phyloP scores from a whole-genome alignment of 2,888 invertebrate species.

The Diloba caeruleocephala region DNA sequence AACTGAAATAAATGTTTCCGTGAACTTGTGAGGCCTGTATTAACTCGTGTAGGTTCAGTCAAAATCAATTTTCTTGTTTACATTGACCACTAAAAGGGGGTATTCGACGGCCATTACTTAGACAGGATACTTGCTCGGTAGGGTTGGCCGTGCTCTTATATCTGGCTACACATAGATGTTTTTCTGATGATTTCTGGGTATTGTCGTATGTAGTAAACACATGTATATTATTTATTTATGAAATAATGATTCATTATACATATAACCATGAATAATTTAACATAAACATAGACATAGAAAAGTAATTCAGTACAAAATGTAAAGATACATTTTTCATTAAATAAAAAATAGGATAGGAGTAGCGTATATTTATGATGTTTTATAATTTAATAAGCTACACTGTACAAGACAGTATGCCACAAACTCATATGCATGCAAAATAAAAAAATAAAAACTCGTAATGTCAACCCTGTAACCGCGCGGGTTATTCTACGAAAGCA shows the following conservation, averaged over 20 bases:
- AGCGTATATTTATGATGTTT: too few species aligned
- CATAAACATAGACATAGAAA: too few species aligned
- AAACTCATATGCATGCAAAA: neutral
- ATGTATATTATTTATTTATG: too few species aligned
- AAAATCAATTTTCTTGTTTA: slow-evolving; percentile 88
- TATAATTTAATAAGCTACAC: neutral
- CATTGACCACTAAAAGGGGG: slow-evolving; percentile 78
- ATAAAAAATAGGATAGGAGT: too few species aligned
- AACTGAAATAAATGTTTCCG: slow-evolving; percentile 74
- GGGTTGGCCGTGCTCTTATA: slow-evolving; percentile 38
- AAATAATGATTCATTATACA: too few species aligned
- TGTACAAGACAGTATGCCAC: neutral
- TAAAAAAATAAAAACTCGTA: slow-evolving; percentile 12
- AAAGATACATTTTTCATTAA: too few species aligned
- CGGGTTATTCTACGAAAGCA: slow-evolving; percentile 81
- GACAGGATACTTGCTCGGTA: slow-evolving; percentile 46
- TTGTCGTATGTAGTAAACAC: too few species aligned
- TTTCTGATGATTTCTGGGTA: too few species aligned
- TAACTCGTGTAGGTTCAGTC: slow-evolving; percentile 72
- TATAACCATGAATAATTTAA: too few species aligned
- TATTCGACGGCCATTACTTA: slow-evolving; percentile 77
- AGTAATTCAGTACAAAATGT: too few species aligned
- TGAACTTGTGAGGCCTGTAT: slow-evolving; percentile 70
- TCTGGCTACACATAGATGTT: too few species aligned
- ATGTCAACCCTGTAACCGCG: slow-evolving; percentile 65